Evolutionary conservation across 2,113 vertebrate genomes (phyloP), one percentile per base, ranked within the genome.

Genomic region (Cyprinodon brontotheroides): DNA sequence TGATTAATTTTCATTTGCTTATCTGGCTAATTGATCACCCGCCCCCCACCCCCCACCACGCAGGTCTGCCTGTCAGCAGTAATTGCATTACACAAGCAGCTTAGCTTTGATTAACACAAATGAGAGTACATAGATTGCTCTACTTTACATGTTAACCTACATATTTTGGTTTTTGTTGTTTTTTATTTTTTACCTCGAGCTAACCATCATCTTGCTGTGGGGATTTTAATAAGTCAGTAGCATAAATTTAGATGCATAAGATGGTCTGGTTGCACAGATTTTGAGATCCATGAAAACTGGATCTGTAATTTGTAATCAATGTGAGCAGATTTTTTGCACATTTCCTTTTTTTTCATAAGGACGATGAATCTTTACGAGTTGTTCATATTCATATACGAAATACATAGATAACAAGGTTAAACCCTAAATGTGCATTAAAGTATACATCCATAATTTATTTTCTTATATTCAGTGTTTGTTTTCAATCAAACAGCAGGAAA

Each of bases 51-150:
- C 29, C 29, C 29, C 29, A 29, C 29, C 29, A 29, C 29, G 1
- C 71, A 14, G 78, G 81, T 66, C 87, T 80, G 79, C 64, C 81
- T 75, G 83, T 78, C 77, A 61, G 75, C 76, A 60, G 40, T 90
- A 84, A 93, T 93, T 90, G 85, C 83, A 91, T 93, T 93, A 89
- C 65, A 92, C 88, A 92, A 94, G 93, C 92, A 92, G 89, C 93
- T 91, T 90, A 83, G 84, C 86, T 92, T 91, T 92, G 93, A 94
- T 93, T 82, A 92, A 87, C 89, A 86, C 82, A 92, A 90, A 93
- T 88, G 82, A 85, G 81, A 89, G 88, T 89, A 90, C 86, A 76
- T 73, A 47, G 53, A n/a, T 78, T 80, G 73, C 65, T 22, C 68
- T 0, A 14, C 53, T 83, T 80, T 63, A 72, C 65, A 76, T 74